Percentiles rank a stretch among this genome's conserved stretches.
These are phyloP conservation scores for Merops nubicus DNA, from an alignment of 2,113 vertebrate species.

Conservation along the genomic window DNA sequence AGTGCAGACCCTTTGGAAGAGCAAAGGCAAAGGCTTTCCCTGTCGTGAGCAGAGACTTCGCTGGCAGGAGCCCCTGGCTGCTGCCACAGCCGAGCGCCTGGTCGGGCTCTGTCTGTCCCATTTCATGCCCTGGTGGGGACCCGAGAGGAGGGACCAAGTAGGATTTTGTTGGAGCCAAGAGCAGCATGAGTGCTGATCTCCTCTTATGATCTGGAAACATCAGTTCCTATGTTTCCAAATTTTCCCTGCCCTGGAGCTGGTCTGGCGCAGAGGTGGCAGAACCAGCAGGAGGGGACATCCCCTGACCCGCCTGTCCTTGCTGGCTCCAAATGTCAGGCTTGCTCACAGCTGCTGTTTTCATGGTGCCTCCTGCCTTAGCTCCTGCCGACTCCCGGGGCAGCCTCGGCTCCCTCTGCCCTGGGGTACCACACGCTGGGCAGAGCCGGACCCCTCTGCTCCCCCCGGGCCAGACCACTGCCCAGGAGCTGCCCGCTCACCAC, in stretches of 20 bases:
- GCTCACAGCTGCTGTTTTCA: background rate
- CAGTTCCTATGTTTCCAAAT: background rate
- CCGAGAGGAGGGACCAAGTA: accelerated
- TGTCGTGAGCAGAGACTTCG: accelerated
- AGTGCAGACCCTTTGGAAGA: background rate
- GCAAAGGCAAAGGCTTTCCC: background rate
- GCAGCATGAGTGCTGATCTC: accelerated
- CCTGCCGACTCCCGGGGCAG: accelerated
- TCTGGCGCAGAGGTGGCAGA: background rate
- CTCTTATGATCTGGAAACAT: accelerated
- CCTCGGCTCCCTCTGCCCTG: background rate
- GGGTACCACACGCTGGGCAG: accelerated
- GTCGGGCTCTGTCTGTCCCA: background rate
- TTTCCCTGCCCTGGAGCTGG: background rate
- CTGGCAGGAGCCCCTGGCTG: background rate
- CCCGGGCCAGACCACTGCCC: accelerated
- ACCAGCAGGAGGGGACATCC: background rate
- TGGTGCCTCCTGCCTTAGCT: background rate
- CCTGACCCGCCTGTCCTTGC: background rate
- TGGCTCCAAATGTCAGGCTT: background rate
- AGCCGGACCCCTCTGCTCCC: background rate
- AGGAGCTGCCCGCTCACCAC: background rate
- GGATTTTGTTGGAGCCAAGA: background rate
- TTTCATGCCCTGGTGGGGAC: background rate
- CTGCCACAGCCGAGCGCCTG: accelerated